Evolutionary conservation across 2,888 invertebrate genomes (phyloP).

Genomic region (Cordilura impudica): DNA sequence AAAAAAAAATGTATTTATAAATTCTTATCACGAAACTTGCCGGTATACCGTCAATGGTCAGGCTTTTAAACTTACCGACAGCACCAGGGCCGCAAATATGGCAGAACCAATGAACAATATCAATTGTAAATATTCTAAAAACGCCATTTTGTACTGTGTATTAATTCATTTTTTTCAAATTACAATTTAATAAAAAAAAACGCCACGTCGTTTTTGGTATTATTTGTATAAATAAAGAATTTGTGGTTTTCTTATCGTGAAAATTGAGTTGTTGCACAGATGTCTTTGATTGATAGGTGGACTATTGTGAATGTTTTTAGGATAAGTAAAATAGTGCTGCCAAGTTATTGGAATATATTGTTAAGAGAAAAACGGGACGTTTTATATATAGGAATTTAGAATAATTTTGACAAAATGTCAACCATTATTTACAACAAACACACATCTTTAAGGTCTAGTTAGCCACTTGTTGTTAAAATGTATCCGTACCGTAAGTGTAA

Average conservation of each 20-base stretch:
- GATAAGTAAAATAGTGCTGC: neutral
- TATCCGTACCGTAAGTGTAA: too few relatives aligned
- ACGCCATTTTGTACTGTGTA: slow-evolving; percentile 61
- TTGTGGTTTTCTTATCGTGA: slow-evolving; percentile 23
- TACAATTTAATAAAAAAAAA: slow-evolving; percentile 10
- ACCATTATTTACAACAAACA: too few relatives aligned
- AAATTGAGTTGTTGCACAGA: neutral
- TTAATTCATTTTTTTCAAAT: too few relatives aligned
- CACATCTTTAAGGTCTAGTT: too few relatives aligned
- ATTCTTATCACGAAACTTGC: neutral
- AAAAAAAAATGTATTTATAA: slow-evolving; percentile 66
- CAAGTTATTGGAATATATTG: too few relatives aligned
- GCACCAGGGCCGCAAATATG: slow-evolving; percentile 63
- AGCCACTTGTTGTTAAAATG: too few relatives aligned
- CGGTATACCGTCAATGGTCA: neutral
- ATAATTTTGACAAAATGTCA: too few relatives aligned
- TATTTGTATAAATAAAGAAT: slow-evolving; percentile 1
- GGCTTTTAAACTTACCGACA: slow-evolving; percentile 65
- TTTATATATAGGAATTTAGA: too few relatives aligned
- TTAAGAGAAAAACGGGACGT: too few relatives aligned
- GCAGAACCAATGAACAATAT: slow-evolving; percentile 68
- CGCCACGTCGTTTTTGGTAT: slow-evolving; percentile 58
- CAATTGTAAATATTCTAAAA: slow-evolving; percentile 65
- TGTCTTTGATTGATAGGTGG: neutral
- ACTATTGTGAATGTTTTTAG: neutral